phyloP scores from a whole-genome alignment of 2,888 invertebrate species.

The Sinhomidia bicolor region DNA sequence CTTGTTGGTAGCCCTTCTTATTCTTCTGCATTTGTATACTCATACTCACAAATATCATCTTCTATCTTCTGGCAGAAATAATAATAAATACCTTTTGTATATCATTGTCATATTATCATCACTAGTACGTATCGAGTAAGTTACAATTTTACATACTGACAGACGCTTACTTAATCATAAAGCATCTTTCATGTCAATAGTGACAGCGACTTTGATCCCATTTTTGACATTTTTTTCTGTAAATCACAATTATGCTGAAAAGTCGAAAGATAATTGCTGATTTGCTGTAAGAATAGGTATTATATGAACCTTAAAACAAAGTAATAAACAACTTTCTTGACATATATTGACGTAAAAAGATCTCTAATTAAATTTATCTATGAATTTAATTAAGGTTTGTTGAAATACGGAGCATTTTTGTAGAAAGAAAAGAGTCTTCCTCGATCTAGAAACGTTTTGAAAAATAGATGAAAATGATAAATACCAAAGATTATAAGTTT shows the following conservation, averaged over 20 bases:
- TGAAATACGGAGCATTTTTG: too few species aligned
- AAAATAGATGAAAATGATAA: too few species aligned
- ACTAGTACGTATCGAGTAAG: neutral
- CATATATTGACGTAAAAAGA: too few species aligned
- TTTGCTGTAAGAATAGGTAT: neutral
- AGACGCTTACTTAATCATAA: neutral
- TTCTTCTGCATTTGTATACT: neutral
- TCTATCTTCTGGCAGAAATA: too few species aligned
- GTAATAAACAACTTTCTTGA: too few species aligned
- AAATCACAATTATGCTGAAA: neutral
- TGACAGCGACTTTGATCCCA: constrained; percentile 35
- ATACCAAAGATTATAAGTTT: too few species aligned
- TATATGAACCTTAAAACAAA: too few species aligned
- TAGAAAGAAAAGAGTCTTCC: too few species aligned
- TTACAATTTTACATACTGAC: neutral
- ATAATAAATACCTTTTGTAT: neutral
- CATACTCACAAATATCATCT: neutral
- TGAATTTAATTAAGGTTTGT: too few species aligned
- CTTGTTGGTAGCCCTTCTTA: neutral
- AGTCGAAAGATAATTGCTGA: neutral
- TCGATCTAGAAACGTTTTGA: too few species aligned
- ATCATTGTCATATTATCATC: neutral
- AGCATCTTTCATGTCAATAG: neutral
- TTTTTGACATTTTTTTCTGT: neutral
- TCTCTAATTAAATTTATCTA: too few species aligned